Percentiles rank a stretch among this genome's conserved stretches.
phyloP scores from a whole-genome alignment of 35 echinoderm and acorn worm genomes.

The Holothuria glaberrima region DNA sequence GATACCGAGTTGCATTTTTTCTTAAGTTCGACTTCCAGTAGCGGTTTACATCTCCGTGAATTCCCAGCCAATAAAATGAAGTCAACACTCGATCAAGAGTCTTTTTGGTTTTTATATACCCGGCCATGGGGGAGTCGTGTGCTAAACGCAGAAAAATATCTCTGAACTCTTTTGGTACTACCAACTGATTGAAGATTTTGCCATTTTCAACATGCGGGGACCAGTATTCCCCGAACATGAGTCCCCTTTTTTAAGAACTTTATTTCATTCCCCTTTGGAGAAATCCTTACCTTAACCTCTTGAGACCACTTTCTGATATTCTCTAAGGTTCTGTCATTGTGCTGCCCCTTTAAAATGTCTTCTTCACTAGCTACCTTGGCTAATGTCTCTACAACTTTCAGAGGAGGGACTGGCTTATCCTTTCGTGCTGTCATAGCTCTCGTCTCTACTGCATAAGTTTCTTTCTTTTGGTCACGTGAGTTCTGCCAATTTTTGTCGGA shows the following conservation, averaged over 20 bases:
- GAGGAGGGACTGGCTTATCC: not conserved
- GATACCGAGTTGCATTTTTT: conserved; percentile 19
- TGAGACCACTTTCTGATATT: not conserved
- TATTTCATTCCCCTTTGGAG: conserved; percentile 13
- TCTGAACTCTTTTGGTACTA: conserved; percentile 33
- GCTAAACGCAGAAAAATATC: conserved; percentile 27
- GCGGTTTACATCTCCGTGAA: conserved; percentile 26
- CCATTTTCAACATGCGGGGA: conserved; percentile 30
- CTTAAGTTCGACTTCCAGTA: conserved; percentile 49
- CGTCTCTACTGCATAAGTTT: conserved; percentile 1
- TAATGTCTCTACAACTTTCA: not conserved
- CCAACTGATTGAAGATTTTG: not conserved
- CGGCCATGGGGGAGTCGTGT: conserved; percentile 55
- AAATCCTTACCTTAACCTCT: not conserved
- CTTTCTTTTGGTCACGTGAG: not conserved
- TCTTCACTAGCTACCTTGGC: not conserved
- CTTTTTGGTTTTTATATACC: conserved; percentile 54
- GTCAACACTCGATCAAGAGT: conserved; percentile 31
- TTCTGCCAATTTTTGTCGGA: not conserved
- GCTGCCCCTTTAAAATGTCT: not conserved
- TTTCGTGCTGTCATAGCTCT: not conserved
- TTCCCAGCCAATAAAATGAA: conserved; percentile 69
- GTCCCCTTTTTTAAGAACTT: conserved; percentile 14
- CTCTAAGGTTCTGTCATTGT: no score
- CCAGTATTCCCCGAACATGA: conserved; percentile 31